Evolutionary conservation across 2,888 invertebrate species (phyloP).

Genomic region (Odontothrips loti): DNA sequence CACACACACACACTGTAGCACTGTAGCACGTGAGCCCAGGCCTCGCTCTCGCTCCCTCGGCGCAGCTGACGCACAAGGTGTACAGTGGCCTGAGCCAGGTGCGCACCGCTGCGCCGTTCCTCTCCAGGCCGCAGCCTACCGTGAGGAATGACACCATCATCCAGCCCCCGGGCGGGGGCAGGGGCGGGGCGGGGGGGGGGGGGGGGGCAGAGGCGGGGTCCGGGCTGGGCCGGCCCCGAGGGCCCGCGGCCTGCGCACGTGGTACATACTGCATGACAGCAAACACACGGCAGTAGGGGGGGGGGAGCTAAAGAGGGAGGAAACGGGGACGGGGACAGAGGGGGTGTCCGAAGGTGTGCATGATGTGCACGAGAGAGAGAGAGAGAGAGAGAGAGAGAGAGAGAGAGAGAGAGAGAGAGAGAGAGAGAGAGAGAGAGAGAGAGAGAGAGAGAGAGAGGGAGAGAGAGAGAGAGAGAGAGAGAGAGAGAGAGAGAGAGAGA

Average conservation of each 20-base stretch:
- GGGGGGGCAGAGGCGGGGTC: too few relatives aligned
- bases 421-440: not conserved
- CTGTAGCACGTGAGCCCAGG: too few relatives aligned
- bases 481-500: not conserved
- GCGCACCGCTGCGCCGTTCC: not conserved
- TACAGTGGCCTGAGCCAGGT: not conserved
- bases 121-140: not conserved
- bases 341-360: not conserved
- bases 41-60: too few relatives aligned
- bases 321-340: not conserved
- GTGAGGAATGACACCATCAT: conserved; percentile 11
- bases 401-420: not conserved
- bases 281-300: not conserved
- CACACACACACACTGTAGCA: too few relatives aligned
- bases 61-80: too few relatives aligned
- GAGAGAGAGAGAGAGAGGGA: not conserved
- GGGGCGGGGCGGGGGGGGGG: too few relatives aligned
- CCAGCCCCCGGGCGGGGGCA: not conserved
- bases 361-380: not conserved
- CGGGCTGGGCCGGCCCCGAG: not conserved
- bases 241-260: not conserved
- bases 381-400: not conserved
- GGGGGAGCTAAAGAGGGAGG: not conserved
- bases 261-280: conserved; percentile 10
- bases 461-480: not conserved